Conservation (phyloP, 2,797 vertebrate species). For the Mormyrus proboscirostris region DNA sequence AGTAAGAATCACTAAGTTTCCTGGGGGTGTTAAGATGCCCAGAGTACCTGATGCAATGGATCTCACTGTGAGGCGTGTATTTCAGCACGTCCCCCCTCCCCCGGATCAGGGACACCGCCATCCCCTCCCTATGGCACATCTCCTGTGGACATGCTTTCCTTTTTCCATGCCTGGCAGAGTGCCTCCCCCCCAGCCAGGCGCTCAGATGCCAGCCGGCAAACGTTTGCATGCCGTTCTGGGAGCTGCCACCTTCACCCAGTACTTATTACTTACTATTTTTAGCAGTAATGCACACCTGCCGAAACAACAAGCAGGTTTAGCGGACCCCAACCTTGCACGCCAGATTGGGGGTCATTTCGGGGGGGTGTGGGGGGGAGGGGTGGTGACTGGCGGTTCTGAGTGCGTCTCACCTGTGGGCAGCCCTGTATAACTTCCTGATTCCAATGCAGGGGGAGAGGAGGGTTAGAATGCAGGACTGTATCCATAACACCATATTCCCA, state of each 20-base stretch:
- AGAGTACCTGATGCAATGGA: neutral
- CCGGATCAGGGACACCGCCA: neutral
- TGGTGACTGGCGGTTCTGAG: neutral
- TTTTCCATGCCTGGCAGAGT: neutral
- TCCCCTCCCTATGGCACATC: neutral
- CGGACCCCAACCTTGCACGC: neutral
- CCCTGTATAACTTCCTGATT: neutral
- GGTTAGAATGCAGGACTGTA: neutral
- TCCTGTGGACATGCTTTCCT: neutral
- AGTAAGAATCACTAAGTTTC: neutral
- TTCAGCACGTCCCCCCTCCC: neutral
- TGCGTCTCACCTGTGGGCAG: neutral
- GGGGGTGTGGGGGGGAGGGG: neutral
- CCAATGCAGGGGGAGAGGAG: neutral
- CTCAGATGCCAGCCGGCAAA: neutral
- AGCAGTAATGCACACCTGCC: neutral
- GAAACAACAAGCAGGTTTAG: neutral
- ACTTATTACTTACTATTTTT: neutral
- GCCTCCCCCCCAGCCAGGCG: neutral
- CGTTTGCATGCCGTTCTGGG: neutral
- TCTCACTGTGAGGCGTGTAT: neutral
- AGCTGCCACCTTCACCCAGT: neutral
- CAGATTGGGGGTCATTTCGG: neutral
- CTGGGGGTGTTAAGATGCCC: neutral
- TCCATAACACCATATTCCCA: neutral